Percentiles rank a stretch among this genome's conserved stretches.
phyloP scores from a whole-genome alignment of 2,888 invertebrate species.

The Zygaena filipendulae region DNA sequence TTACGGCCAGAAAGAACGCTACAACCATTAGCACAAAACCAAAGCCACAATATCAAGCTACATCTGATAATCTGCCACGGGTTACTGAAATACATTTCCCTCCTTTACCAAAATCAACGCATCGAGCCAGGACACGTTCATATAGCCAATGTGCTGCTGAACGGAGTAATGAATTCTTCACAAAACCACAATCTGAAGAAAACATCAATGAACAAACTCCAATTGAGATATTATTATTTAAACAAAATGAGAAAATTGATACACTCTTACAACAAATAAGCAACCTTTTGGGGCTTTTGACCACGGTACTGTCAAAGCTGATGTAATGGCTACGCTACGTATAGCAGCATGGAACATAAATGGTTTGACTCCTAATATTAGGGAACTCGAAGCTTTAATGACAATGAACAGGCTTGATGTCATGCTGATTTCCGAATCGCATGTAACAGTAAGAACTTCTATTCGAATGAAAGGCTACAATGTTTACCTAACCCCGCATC shows the following conservation, averaged over 20 bases:
- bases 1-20: neutral
- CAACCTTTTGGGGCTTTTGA: neutral
- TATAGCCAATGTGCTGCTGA: neutral
- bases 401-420: too few relatives aligned
- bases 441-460: too few relatives aligned
- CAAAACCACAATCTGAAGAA: neutral
- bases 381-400: too few relatives aligned
- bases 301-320: neutral
- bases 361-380: too few relatives aligned
- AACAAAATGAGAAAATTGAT: slow-evolving; percentile 4
- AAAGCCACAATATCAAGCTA: neutral
- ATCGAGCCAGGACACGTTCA: neutral
- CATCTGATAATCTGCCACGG: neutral
- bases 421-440: too few relatives aligned
- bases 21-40: neutral
- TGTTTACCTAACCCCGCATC: too few relatives aligned
- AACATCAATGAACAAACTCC: neutral
- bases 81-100: too few relatives aligned
- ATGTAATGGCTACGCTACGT: neutral
- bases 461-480: too few relatives aligned
- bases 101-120: too few relatives aligned
- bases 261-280: slow-evolving; percentile 1
- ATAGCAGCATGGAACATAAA: slow-evolving; percentile 5
- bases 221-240: slow-evolving; percentile 1
- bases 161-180: neutral